Evolutionary conservation across 1,140 invertebrate genomes (phyloP).

Genomic region (Ceratosolen solmsi): DNA sequence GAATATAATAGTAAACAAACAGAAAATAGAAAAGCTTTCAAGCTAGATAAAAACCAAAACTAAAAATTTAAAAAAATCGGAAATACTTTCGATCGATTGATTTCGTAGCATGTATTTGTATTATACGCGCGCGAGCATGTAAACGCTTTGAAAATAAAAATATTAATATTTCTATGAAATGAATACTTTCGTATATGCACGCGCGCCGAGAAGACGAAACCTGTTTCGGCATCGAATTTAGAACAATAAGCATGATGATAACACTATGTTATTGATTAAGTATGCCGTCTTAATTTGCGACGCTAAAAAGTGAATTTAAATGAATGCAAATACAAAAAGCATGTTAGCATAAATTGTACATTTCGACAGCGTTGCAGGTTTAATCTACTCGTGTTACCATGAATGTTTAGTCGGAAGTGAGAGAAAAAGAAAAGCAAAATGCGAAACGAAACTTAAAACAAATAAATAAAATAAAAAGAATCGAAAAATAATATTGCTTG

Average conservation of each 20-base stretch:
- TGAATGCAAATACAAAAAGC: conserved; percentile 27
- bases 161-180: conserved; percentile 12
- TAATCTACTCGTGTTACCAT: neutral
- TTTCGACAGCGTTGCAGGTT: conserved; percentile 35
- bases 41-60: neutral
- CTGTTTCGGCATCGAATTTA: conserved; percentile 25
- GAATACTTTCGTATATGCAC: conserved; percentile 26
- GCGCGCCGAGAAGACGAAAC: conserved; percentile 15
- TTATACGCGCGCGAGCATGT: neutral
- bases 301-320: conserved; percentile 36
- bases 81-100: too few species aligned
- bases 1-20: neutral
- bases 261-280: too few species aligned
- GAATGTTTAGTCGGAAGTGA: neutral
- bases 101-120: too few species aligned
- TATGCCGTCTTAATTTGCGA: conserved; percentile 14
- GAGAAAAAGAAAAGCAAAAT: neutral
- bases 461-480: neutral
- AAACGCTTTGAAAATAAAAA: neutral
- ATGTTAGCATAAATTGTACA: too few species aligned
- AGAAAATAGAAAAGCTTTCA: neutral
- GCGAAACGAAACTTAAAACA: neutral
- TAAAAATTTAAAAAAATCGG: neutral
- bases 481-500: conserved; percentile 32
- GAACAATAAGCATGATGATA: neutral